Percentiles rank a stretch among this genome's conserved stretches.
Conservation (phyloP, 64 coral and sea anemone species). For the Platygyra sinensis region DNA sequence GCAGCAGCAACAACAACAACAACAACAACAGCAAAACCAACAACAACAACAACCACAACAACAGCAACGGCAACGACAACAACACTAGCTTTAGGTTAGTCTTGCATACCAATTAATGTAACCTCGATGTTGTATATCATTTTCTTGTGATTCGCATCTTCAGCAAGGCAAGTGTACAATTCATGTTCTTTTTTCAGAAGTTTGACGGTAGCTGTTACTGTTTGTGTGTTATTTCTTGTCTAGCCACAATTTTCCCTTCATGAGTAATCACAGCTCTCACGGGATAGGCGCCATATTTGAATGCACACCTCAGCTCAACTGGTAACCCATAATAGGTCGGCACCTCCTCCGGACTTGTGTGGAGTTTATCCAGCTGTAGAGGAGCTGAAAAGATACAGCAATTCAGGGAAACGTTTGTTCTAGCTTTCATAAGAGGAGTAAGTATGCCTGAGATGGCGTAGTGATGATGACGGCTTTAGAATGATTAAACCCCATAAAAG, state of each 20-base stretch:
- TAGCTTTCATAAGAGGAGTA: too few relatives aligned
- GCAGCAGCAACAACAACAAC: too few relatives aligned
- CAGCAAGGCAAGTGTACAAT: slow-evolving; percentile 18
- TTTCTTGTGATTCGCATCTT: slow-evolving; percentile 3
- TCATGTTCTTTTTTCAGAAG: not conserved
- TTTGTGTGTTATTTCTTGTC: not conserved
- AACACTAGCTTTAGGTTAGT: too few relatives aligned
- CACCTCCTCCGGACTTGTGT: not conserved
- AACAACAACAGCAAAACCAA: too few relatives aligned
- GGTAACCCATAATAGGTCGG: not conserved
- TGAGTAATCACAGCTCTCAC: not conserved
- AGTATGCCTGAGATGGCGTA: too few relatives aligned
- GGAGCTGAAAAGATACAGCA: not conserved
- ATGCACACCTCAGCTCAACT: slow-evolving; percentile 17
- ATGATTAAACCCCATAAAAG: too few relatives aligned
- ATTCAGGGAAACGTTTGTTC: not conserved
- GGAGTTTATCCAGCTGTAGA: slow-evolving; percentile 14
- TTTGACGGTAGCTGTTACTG: not conserved
- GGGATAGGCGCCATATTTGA: slow-evolving; percentile 23
- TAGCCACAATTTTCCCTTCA: not conserved
- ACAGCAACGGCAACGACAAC: too few relatives aligned
- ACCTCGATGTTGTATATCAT: not conserved
- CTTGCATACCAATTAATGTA: slow-evolving; percentile 28
- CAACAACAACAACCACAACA: too few relatives aligned
- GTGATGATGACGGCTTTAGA: too few relatives aligned